Evolutionary conservation across 1,140 invertebrate genomes (phyloP).

Genomic region (Trachymyrmex septentrionalis): DNA sequence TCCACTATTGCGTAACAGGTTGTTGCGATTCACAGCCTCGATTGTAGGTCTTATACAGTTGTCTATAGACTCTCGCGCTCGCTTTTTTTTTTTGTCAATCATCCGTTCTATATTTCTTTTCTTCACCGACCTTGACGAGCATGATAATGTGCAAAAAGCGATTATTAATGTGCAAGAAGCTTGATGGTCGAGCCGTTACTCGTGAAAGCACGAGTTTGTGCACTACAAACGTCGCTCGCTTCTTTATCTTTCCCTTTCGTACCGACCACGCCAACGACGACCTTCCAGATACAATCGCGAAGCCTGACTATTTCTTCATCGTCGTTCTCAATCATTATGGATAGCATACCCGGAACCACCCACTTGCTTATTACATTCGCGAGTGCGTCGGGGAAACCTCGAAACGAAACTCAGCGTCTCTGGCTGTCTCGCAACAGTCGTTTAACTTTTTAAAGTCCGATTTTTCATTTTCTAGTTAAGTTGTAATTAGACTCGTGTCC

Average conservation of each 20-base stretch:
- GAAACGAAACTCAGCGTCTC: neutral
- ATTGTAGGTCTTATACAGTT: constrained; percentile 11
- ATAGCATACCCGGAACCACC: constrained; percentile 37
- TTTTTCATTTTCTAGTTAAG: too few species aligned
- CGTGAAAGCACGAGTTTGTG: neutral
- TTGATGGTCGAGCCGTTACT: neutral
- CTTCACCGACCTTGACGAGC: neutral
- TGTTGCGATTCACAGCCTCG: constrained; percentile 22
- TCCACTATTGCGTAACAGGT: constrained; percentile 49
- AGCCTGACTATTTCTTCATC: constrained; percentile 24
- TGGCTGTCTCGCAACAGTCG: neutral
- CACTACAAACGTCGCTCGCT: neutral
- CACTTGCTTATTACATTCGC: constrained; percentile 8
- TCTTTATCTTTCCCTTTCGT: constrained; percentile 12
- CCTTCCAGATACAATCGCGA: constrained; percentile 35
- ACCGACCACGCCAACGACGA: neutral
- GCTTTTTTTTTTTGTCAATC: constrained; percentile 18
- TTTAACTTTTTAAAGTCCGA: neutral
- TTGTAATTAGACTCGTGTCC: too few species aligned
- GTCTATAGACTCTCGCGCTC: neutral
- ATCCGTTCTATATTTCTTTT: constrained; percentile 9
- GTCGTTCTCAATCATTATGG: neutral
- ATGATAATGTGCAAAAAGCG: neutral
- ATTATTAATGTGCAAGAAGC: neutral
- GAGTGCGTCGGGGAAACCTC: neutral